A percentile compares a stretch with the other conserved stretches of the same genome.
phyloP scores from a whole-genome alignment of 2,797 vertebrate species.

The Girardinus metallicus region DNA sequence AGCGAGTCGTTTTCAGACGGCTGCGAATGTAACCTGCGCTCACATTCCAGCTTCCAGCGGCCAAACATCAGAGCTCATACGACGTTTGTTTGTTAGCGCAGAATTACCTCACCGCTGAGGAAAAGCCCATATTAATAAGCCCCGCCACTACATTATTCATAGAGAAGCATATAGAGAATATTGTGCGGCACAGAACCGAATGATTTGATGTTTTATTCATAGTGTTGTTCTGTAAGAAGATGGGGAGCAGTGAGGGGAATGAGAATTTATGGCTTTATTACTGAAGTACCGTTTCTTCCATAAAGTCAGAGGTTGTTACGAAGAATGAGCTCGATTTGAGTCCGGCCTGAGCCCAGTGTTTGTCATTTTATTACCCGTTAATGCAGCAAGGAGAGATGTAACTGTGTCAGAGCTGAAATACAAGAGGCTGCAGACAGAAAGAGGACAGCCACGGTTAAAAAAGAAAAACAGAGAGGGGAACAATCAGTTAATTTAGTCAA shows the following conservation, averaged over 20 bases:
- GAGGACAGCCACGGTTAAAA: not conserved
- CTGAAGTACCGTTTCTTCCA: constrained; percentile 45
- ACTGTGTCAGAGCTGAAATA: constrained; percentile 13
- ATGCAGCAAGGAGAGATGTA: constrained; percentile 25
- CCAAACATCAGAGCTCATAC: constrained; percentile 28
- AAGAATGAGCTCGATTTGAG: constrained; percentile 55
- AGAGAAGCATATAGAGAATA: constrained; percentile 64
- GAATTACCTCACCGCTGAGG: constrained; percentile 56
- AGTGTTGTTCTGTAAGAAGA: constrained; percentile 59
- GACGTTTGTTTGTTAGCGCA: constrained; percentile 51
- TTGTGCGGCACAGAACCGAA: constrained; percentile 53
- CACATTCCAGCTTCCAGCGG: constrained; percentile 21
- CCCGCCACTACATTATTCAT: constrained; percentile 68
- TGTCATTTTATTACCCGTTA: constrained; percentile 35
- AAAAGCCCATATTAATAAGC: constrained; percentile 61
- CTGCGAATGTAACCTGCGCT: constrained; percentile 24
- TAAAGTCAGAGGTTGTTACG: constrained; percentile 58
- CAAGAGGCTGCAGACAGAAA: not conserved
- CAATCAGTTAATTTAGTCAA: not conserved
- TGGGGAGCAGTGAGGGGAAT: constrained; percentile 55
- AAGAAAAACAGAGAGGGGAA: not conserved
- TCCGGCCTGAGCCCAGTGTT: constrained; percentile 37
- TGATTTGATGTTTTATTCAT: constrained; percentile 79
- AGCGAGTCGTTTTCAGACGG: constrained; percentile 17
- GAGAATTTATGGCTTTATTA: constrained; percentile 60